Base-by-base conservation (phyloP, 2,888 invertebrate genomes). In the Amblyteles armatorius region DNA sequence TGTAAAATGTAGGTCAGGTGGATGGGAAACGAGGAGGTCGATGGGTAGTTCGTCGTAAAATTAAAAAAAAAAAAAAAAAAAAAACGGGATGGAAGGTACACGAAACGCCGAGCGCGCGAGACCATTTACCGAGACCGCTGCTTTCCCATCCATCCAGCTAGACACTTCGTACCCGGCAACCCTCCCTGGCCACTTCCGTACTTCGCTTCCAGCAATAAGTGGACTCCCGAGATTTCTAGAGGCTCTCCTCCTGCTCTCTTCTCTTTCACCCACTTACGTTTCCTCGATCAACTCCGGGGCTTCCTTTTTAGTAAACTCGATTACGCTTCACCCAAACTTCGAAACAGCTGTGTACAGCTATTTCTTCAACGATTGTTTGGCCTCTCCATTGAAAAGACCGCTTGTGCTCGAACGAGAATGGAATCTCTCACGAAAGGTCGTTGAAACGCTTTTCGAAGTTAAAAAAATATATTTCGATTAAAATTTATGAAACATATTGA, bases 201-300 rank as follows among this genome's bases (percentile, higher is more conserved):
- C 74, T 74, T 79, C 74, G 68, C 77, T 81, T 68, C 26, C 26
- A 63, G 81, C 68, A 69, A 73, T 84, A 63, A 81, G 68, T 84
- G 78, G 68, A 73, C 78, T 52, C 55, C 55, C 44, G 40, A 57
- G 60, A 84, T 84, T 73, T 74, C 36, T 26, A 40, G 44, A 73
- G 52, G 52, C 63, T 40, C 76, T 60, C 48, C 7, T 26, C 19
- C 33, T 13, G 4, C 52, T 52, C 44, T 67, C 36, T 55, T 52
- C 19, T 36, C 67, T 50, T 19, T 63, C 73, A 33, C 67, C n/a
- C 9, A 11, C 50, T 73, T 50, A 3, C 50, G 22, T 63, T 55
- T 55, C 3, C 52, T 36, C 69, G 63, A 48, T 52, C n/a, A 73
- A 82, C 65, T 22, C 13, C 19, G 19, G 11, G 33, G 29, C 63